Percentiles rank a stretch among this genome's conserved stretches.
Evolutionary conservation across 2,113 vertebrate genomes (phyloP).

Genomic region (Campylomormyrus numenius): DNA sequence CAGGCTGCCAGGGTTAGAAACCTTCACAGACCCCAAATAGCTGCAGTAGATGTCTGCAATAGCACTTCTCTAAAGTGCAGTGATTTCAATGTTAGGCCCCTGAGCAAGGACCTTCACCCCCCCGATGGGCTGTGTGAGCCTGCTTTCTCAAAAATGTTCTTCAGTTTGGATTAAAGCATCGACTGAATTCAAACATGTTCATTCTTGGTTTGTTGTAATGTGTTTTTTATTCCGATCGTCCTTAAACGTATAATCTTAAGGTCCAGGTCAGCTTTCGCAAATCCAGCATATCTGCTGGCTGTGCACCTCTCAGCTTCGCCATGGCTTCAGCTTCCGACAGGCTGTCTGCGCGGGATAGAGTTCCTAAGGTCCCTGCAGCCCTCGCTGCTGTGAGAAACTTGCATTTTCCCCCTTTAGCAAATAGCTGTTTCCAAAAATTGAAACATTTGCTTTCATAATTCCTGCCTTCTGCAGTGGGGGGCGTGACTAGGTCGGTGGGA

Average conservation of each 20-base stretch:
- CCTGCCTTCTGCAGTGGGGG: slow-evolving; percentile 29
- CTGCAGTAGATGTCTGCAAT: neutral
- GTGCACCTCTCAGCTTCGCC: slow-evolving; percentile 37
- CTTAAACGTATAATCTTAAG: slow-evolving; percentile 35
- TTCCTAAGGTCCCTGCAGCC: slow-evolving; percentile 31
- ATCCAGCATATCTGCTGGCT: slow-evolving; percentile 21
- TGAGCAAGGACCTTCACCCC: neutral
- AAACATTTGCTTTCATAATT: slow-evolving; percentile 44
- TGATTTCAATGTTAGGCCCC: neutral
- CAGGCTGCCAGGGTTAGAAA: neutral
- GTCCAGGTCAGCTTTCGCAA: slow-evolving; percentile 32
- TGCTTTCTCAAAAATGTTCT: neutral
- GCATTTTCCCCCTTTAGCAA: slow-evolving; percentile 23
- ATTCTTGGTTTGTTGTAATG: slow-evolving; percentile 10
- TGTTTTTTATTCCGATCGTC: slow-evolving; percentile 6
- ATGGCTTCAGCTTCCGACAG: slow-evolving; percentile 38
- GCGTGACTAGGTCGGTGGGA: neutral
- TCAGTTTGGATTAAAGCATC: neutral
- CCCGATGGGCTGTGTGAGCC: neutral
- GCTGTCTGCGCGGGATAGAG: neutral
- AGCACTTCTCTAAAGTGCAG: neutral
- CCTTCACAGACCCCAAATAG: neutral
- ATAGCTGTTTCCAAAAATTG: slow-evolving; percentile 30
- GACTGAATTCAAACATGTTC: neutral
- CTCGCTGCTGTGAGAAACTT: neutral